Base-by-base conservation (phyloP, 2,888 invertebrate genomes). In the Parascotia fuliginaria region DNA sequence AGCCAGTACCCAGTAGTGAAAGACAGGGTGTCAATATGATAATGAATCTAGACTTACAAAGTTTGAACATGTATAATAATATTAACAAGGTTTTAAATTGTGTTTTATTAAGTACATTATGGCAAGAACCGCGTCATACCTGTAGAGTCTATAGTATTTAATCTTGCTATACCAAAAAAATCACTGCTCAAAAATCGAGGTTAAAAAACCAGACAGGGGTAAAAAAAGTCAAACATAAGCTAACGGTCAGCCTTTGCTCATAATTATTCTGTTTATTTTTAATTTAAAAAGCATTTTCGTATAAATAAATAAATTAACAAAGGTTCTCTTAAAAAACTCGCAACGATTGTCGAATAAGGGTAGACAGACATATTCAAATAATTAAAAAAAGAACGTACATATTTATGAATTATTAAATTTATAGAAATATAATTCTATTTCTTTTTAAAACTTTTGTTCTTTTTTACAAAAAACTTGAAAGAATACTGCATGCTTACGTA, bases 401-500 rank as follows among this genome's bases (percentile, higher is more conserved):
- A n/a, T n/a, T 19, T 3, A 3, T 19, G 5, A 19, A 19, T 19
- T 19, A 5, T 2, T 5, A 3, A 5, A 5, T 19, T 19, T 19
- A 14, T 9, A 14, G 12, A 28, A 55, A 55, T 33, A 29, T 7
- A 7, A 9, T 14, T 0, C n/a, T 24, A 6, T 24, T 24, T 7
- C 3, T 3, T 24, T 24, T 24, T 24, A 6, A 24, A 6, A 24
- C 3, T 24, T 1, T 7, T 24, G 24, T 24, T 24, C 3, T 24
- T 24, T 19, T 24, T 16, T 38, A 22, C 19, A 22, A 24, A 36
- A 13, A 34, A 11, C 9, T 12, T 28, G 9, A 4, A 19, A 51
- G 40, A 33, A 41, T 31, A 38, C 13, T 41, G 11, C 32, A 36
- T 40, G 24, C 24, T 61, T 29, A 43, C 22, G 6, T 39, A 49